Conservation (phyloP, 1,140 invertebrate species). For the Saccostrea cuccullata region DNA sequence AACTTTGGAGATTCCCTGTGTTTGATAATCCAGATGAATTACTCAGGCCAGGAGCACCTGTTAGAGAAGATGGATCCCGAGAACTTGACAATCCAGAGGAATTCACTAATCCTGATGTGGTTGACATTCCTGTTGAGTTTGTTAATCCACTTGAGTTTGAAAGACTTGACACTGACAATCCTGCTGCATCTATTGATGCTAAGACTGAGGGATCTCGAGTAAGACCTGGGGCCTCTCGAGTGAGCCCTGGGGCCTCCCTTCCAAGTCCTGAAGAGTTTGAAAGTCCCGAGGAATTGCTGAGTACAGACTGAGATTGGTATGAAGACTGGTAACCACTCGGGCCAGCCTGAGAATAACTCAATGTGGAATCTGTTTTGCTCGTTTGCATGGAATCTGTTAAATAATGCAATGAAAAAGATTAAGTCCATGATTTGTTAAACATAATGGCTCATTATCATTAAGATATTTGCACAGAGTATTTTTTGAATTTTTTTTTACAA, state of each 20-base stretch:
- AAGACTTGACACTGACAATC: constrained; percentile 52
- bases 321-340: constrained; percentile 48
- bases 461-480: no score
- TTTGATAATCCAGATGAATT: constrained; percentile 51
- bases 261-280: constrained; percentile 45
- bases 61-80: constrained; percentile 35
- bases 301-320: constrained; percentile 49
- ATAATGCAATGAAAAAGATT: constrained; percentile 4
- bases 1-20: constrained; percentile 51
- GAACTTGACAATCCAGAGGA: constrained; percentile 49
- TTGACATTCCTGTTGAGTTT: constrained; percentile 36
- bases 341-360: constrained; percentile 50
- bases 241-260: constrained; percentile 23
- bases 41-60: constrained; percentile 44
- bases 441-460: background rate
- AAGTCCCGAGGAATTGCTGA: constrained; percentile 42
- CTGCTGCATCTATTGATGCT: constrained; percentile 38
- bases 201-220: constrained; percentile 46
- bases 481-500: no score
- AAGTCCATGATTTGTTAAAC: background rate
- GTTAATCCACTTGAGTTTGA: constrained; percentile 28
- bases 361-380: constrained; percentile 59
- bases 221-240: constrained; percentile 28
- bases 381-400: constrained; percentile 63
- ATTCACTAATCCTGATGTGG: constrained; percentile 34